A percentile compares a stretch with the other conserved stretches of the same genome.
These are phyloP conservation scores for Diuraphis noxia DNA, from an alignment of 1,140 invertebrate genomes.

Conservation along the genomic window DNA sequence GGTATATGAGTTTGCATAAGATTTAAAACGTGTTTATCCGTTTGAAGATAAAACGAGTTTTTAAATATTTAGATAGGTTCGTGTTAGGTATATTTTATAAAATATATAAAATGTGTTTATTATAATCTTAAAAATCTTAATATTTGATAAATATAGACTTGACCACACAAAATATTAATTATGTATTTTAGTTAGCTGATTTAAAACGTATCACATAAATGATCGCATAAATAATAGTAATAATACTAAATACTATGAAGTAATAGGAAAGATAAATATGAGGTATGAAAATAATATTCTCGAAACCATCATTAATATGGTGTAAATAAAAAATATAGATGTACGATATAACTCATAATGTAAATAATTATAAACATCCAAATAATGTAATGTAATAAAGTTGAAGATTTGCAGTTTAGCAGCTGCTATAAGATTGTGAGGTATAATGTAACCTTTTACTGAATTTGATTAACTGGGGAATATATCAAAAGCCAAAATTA, in stretches of 20 bases:
- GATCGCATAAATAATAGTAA: not conserved
- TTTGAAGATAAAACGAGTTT: not conserved
- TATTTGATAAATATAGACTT: not conserved
- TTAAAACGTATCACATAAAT: not conserved
- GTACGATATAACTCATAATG: not conserved
- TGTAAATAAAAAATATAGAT: not conserved
- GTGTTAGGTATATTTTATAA: not conserved
- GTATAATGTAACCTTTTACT: not conserved
- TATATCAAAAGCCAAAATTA: conserved; percentile 34
- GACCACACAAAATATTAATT: not conserved
- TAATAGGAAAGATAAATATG: not conserved
- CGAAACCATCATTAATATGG: not conserved
- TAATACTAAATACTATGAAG: not conserved
- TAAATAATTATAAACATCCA: not conserved
- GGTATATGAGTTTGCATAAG: not conserved
- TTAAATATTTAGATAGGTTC: not conserved
- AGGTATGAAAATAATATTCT: not conserved
- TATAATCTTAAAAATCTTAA: conserved; percentile 11
- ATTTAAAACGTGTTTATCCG: not conserved
- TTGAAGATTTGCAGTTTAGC: not conserved
- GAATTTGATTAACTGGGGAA: conserved; percentile 32
- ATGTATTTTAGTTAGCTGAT: not conserved
- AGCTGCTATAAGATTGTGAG: not conserved
- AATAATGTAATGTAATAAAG: not conserved
- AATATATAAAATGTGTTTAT: not conserved